Conservation (phyloP, 1,140 invertebrate species). For the Riptortus pedestris region DNA sequence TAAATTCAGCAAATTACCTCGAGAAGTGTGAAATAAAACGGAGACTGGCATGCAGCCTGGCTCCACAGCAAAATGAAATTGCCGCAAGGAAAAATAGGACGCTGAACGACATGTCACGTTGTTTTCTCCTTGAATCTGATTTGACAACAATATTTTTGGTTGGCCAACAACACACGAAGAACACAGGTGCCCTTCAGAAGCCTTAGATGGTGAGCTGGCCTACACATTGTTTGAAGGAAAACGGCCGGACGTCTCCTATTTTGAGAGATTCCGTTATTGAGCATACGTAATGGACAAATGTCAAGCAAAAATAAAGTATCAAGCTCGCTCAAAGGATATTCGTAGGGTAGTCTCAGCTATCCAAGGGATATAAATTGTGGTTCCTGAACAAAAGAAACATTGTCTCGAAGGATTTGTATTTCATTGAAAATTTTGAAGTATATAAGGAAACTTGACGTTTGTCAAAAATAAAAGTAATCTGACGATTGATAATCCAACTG, state of each 20-base stretch:
- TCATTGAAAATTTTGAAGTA: too few relatives aligned
- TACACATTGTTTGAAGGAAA: background rate
- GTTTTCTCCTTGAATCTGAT: slow-evolving; percentile 34
- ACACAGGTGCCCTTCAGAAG: background rate
- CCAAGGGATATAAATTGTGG: background rate
- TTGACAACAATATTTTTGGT: slow-evolving; percentile 36
- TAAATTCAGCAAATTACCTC: background rate
- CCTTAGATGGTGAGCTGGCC: background rate
- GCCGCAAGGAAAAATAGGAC: slow-evolving; percentile 38
- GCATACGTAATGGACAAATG: too few relatives aligned
- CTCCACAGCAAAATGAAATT: slow-evolving; percentile 39
- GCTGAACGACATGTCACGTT: slow-evolving; percentile 35
- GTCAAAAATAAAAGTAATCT: too few relatives aligned
- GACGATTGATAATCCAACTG: too few relatives aligned
- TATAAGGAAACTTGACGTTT: too few relatives aligned
- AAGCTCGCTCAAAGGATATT: background rate
- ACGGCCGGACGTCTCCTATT: background rate
- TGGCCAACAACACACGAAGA: slow-evolving; percentile 28
- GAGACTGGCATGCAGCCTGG: background rate
- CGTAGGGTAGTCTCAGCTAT: background rate
- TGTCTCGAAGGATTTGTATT: background rate
- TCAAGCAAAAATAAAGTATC: background rate
- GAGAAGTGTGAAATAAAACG: background rate
- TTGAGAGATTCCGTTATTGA: background rate
- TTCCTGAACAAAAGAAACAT: background rate